Evolutionary conservation across 2,113 vertebrate species (phyloP).

Genomic region (Zonotrichia leucophrys): DNA sequence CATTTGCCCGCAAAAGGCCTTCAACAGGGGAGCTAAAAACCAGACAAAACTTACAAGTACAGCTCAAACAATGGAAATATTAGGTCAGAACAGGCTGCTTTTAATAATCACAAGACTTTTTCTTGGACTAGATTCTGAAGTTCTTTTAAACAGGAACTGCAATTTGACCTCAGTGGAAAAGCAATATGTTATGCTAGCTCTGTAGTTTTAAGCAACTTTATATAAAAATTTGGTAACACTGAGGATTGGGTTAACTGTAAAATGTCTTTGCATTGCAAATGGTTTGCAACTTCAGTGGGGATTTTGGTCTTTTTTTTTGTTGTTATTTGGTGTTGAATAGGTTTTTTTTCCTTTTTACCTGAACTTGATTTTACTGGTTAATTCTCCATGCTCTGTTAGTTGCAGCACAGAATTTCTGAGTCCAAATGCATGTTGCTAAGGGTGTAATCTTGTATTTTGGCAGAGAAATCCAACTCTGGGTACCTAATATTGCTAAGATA

Average conservation of each 20-base stretch:
- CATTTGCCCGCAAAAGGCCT: neutral
- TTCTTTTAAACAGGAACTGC: neutral
- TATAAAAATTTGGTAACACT: neutral
- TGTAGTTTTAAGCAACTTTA: neutral
- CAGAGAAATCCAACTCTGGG: neutral
- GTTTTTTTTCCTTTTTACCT: neutral
- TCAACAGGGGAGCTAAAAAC: neutral
- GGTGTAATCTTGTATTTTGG: neutral
- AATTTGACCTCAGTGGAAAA: neutral
- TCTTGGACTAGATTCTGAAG: neutral
- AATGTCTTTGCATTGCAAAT: neutral
- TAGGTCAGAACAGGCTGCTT: neutral
- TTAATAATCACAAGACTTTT: neutral
- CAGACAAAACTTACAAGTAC: neutral
- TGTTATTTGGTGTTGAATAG: fast-evolving
- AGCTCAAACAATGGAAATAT: neutral
- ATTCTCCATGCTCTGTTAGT: neutral
- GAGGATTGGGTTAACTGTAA: neutral
- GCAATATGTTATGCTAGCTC: neutral
- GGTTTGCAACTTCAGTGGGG: neutral
- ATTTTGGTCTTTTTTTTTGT: neutral
- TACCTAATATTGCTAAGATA: neutral
- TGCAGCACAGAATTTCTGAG: neutral
- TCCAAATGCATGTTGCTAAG: neutral
- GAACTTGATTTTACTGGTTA: neutral